Evolutionary conservation across 2,888 invertebrate species (phyloP).

Genomic region (Plagiodera versicolora): DNA sequence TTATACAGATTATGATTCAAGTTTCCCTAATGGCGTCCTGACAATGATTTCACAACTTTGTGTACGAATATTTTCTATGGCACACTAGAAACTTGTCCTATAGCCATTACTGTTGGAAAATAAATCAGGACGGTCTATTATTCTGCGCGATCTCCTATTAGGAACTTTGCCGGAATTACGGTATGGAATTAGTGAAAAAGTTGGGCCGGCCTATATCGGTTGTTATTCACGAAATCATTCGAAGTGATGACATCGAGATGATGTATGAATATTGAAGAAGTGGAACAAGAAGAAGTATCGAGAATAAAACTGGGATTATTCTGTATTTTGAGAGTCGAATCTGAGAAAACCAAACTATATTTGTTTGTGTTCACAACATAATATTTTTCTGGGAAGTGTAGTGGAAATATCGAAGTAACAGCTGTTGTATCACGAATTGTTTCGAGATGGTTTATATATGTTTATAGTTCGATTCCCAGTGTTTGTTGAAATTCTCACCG

Average conservation of each 20-base stretch:
- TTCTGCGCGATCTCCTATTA: constrained; percentile 25
- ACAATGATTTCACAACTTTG: constrained; percentile 37
- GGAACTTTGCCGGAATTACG: constrained; percentile 15
- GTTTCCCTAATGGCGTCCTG: constrained; percentile 33
- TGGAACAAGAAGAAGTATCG: background rate
- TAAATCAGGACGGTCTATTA: constrained; percentile 33
- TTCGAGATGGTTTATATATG: background rate
- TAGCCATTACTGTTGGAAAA: constrained; percentile 27
- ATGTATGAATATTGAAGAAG: background rate
- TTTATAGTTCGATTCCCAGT: background rate
- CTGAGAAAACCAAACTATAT: too few species aligned
- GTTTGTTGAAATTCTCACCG: background rate
- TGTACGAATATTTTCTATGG: constrained; percentile 33
- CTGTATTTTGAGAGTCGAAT: too few species aligned
- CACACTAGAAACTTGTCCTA: constrained; percentile 28
- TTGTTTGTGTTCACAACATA: too few species aligned
- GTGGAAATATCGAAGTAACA: background rate
- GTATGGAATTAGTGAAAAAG: constrained; percentile 3
- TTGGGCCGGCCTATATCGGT: background rate
- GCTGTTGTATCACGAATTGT: background rate
- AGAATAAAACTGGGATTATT: too few species aligned
- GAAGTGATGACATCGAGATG: background rate
- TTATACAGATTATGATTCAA: constrained; percentile 37
- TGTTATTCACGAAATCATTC: background rate
- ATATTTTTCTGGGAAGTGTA: too few species aligned